Base-by-base conservation (phyloP, 2,797 vertebrate species). In the Gallirallus australis region DNA sequence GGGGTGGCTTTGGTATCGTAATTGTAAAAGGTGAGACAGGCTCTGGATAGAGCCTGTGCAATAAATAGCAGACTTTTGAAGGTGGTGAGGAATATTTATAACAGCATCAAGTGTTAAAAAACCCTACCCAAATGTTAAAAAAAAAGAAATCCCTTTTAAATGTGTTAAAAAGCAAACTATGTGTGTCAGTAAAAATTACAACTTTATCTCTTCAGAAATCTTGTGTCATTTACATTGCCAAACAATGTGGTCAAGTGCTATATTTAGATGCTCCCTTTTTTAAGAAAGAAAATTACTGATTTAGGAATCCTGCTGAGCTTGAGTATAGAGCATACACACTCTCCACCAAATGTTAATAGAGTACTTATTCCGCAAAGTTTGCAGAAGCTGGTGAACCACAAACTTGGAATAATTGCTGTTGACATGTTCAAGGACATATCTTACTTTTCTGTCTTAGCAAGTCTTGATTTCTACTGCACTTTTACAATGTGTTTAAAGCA, bases 321-420 rank as follows among this genome's bases (percentile, higher is more conserved):
- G 52, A 77, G 10, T 37, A 47, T 25, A 71, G 40, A 77, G 31
- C 33, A 85, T 89, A 94, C 2, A 1, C 12, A 6, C 6, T 64
- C 16, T 31, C 40, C 59, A 89, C 11, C 6, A 56, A 56, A 77
- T 77, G 39, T 28, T 88, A 79, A 92, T 9, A 31, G 65, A 69
- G n/a, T 50, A 45, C 28, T 82, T 65, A 69, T 20, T 56, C 37
- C 50, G 70, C 30, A 50, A 53, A 65, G 35, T 85, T 84, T 87
- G 54, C 85, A 82, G 59, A 82, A 85, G 50, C 33, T 70, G 56
- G 56, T 94, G 80, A 94, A 86, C 47, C 63, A 89, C 50, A 72
- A 35, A 47, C 60, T 63, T 75, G 37, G 52, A 91, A 68, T 82
- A 88, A 64, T 90, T 71, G 59, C n/a, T 45, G 15, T 61, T 71